Base-by-base conservation (phyloP, 2,797 vertebrate genomes). In the Aselliscus stoliczkanus region DNA sequence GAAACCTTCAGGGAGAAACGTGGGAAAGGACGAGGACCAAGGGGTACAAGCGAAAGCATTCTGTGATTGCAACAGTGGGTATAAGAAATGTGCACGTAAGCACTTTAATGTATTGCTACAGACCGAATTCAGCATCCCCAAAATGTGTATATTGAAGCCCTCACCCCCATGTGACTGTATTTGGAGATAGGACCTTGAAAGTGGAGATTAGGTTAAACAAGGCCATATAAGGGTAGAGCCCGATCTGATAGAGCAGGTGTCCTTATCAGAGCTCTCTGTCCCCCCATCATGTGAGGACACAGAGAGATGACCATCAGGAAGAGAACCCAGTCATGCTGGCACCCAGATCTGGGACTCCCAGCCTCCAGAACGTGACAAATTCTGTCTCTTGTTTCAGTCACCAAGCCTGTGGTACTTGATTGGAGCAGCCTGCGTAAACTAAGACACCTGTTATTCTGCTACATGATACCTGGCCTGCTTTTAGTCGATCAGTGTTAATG, bases 31-130 rank as follows among this genome's bases (percentile, higher is more conserved):
- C n/a, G 39, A 50, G 27, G 2, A 42, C 58, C 25, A 0, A 1
- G 0, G 25, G 13, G 14, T 37, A 70, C 65, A 81, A 13, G 27
- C 29, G 39, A 92, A 65, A 27, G 11, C 13, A 17, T 69, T 42
- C 6, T 0, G 14, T 31, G 25, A 37, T 27, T n/a, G 29, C 34
- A 21, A 0, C 5, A 0, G 31, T 9, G 20, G 7, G 5, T n/a
- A 27, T 70, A 21, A 31, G 37, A 58, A 23, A 27, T 2, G 0
- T 47, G 52, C 7, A n/a, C 23, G 13, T 9, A 25, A 54, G 17
- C 3, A 2, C 9, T 58, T 37, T 2, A 2, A 1, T 72, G 47
- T 67, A 3, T 17, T 62, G 25, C 37, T 18, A 0, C 1, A 6
- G 25, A 27, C 47, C 47, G 73, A 54, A 47, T 25, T 7, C n/a